Base-by-base conservation (phyloP, 2,888 invertebrate genomes). In the Apotomis capreana region DNA sequence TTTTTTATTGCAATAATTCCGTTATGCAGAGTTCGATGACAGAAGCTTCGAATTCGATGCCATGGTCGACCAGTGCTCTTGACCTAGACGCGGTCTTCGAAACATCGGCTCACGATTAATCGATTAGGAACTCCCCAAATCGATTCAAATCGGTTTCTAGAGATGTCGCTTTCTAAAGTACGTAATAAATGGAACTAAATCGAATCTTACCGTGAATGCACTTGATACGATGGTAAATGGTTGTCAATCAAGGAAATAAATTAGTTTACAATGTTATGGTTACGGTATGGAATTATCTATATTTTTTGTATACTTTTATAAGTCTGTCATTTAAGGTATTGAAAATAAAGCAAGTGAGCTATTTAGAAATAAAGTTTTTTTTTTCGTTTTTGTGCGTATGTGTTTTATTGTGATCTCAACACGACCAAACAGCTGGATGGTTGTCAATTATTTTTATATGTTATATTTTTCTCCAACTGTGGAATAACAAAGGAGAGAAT, bases 51-150 rank as follows among this genome's bases (percentile, higher is more conserved):
- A 75, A 69, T 83, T 86, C 82, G 84, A 84, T 87, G 89, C 87
- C 88, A 89, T 81, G 89, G 88, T 75, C 89, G 81, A 69, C 69
- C 55, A 69, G 36, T 77, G 89, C 76, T 82, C 89, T 89, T 90
- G 89, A 90, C 90, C 89, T 86, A 84, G 82, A 80, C 83, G 79
- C 80, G 83, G 80, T 84, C 79, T 75, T 75, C 76, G 49, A 77
- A 77, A 78, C 75, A 78, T 77, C 78, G 74, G 80, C 76, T 70
- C 72, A 61, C 68, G 59, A 52, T 70, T 60, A 64, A 79, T 79
- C 78, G 77, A 81, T 82, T 78, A 69, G 59, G n/a, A 60, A 61
- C 36, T 70, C 70, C 69, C 65, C 67, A 59, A 76, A 77, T 76
- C 77, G 74, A 79, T 78, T 74, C 13, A 10, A 58, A 59, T 65